phyloP scores from a whole-genome alignment of 2,797 vertebrate genomes.

The Amazonetta brasiliensis region DNA sequence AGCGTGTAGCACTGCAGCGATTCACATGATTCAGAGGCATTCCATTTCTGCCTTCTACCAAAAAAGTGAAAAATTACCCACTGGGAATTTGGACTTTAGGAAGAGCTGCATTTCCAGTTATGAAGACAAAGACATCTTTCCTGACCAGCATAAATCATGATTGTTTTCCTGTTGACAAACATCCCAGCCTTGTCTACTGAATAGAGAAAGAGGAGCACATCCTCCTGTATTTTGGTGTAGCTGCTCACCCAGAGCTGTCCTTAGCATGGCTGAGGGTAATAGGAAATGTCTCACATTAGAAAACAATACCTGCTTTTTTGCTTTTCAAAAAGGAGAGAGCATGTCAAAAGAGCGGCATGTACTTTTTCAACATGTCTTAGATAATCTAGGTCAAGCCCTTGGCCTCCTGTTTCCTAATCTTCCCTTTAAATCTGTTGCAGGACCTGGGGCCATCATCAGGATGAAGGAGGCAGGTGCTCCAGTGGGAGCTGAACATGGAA shows the following conservation, averaged over 20 bases:
- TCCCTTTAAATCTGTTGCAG: neutral
- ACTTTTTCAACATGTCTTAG: neutral
- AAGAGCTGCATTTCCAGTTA: constrained; percentile 7
- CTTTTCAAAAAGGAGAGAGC: neutral
- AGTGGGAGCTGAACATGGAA: neutral
- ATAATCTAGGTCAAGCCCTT: neutral
- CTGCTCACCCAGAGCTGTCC: neutral
- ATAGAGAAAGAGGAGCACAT: neutral
- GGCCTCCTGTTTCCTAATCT: neutral
- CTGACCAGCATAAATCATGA: constrained; percentile 25
- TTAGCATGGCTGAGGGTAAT: neutral
- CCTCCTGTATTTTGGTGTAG: neutral
- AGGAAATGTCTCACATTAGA: neutral
- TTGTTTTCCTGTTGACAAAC: constrained; percentile 30
- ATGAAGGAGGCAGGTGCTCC: neutral
- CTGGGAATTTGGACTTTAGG: neutral
- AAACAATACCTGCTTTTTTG: neutral
- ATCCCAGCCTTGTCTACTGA: neutral
- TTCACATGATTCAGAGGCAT: constrained; percentile 16
- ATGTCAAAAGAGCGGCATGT: neutral
- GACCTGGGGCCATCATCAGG: neutral
- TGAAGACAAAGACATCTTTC: constrained; percentile 14
- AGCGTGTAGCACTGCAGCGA: neutral
- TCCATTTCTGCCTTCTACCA: constrained; percentile 40
- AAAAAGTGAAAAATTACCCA: constrained; percentile 55